phyloP scores from a whole-genome alignment of 2,113 vertebrate genomes.

The Typhlomys cinereus region DNA sequence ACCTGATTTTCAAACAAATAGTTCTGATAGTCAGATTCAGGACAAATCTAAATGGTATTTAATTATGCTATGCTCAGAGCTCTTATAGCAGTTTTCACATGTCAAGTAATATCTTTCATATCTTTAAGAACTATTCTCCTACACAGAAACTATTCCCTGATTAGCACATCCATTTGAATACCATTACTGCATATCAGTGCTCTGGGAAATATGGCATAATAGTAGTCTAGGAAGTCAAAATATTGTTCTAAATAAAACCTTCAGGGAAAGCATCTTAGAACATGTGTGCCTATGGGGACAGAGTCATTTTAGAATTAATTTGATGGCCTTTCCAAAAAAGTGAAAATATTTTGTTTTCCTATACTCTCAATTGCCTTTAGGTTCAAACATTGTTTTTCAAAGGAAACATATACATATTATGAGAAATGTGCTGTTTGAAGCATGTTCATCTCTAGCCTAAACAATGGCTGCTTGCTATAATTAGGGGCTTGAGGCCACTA shows the following conservation, averaged over 20 bases:
- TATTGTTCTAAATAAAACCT: constrained; percentile 67
- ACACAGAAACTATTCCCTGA: constrained; percentile 52
- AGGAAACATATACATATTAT: background rate
- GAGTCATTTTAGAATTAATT: constrained; percentile 32
- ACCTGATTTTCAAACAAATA: constrained; percentile 73
- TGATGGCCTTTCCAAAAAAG: constrained; percentile 50
- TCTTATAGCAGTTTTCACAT: constrained; percentile 60
- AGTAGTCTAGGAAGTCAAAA: constrained; percentile 66
- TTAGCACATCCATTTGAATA: constrained; percentile 60
- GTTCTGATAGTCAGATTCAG: constrained; percentile 70
- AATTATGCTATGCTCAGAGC: constrained; percentile 63
- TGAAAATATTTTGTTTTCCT: constrained; percentile 45
- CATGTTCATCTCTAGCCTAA: background rate
- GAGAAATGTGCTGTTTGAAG: background rate
- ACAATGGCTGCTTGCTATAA: background rate
- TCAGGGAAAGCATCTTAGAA: constrained; percentile 36
- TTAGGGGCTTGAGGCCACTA: background rate
- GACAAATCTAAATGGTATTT: constrained; percentile 71
- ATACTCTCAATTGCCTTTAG: background rate
- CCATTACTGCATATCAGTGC: constrained; percentile 23
- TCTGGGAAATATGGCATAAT: constrained; percentile 44
- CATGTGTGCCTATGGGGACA: background rate
- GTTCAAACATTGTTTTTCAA: constrained; percentile 36
- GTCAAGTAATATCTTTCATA: constrained; percentile 68
- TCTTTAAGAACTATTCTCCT: constrained; percentile 63